Evolutionary conservation across 1,140 invertebrate species (phyloP), one percentile per base, ranked within the genome.

Genomic region (Thaumatotibia leucotreta): DNA sequence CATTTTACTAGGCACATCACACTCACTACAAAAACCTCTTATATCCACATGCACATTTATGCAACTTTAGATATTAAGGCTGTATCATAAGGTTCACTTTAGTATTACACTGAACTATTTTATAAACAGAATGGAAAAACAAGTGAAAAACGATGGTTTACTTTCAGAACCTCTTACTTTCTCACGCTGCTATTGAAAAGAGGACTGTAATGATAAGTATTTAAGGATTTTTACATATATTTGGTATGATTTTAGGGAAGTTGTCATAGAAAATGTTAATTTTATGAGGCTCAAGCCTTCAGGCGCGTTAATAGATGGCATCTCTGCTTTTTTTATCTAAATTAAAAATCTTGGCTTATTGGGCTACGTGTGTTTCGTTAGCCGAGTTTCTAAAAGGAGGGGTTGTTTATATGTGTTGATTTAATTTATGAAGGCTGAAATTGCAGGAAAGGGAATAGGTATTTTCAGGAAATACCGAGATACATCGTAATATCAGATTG

Each of bases 271-370:
- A 27, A 58, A 58, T 58, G 52, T 24, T 29, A 58, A 58, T 58
- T 58, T 58, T 58, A 58, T 69, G 58, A 61, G 64, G 67, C 67
- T 31, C 27, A n/a, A 10, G 63, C 24, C 31, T 27, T 5, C 65
- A 64, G 70, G 73, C 74, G 73, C 74, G 78, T 77, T 45, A 68
- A 74, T 68, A 69, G 71, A 78, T 79, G 70, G 65, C 67, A 77
- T 78, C 77, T 65, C 69, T 70, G 71, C 70, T 64, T 75, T 69
- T 74, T 82, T 76, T 82, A 84, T 84, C 82, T 84, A 77, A 84
- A 84, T 84, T 84, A 84, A 84, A 82, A 80, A 83, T 82, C 82
- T 79, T 61, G 65, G 35, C 67, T 45, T 68, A 62, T 70, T 69
- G 66, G 58, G 70, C 67, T 73, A 68, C 50, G 50, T 52, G 50